A percentile compares a stretch with the other conserved stretches of the same genome.
Evolutionary conservation across 2,113 vertebrate genomes (phyloP).

Genomic region (Axis porcinus): DNA sequence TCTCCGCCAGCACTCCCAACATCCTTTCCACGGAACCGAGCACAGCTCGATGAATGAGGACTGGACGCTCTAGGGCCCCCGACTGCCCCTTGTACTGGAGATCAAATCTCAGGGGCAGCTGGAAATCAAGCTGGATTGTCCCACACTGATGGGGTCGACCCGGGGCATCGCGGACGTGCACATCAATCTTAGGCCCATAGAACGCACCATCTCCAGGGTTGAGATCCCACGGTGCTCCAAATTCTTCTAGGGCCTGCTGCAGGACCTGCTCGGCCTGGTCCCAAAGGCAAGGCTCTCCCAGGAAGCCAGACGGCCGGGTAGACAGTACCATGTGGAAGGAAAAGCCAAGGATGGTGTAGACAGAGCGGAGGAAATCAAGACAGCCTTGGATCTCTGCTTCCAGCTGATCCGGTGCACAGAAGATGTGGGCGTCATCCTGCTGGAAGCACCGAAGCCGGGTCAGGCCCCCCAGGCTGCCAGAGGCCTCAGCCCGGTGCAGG

Average conservation of each 20-base stretch:
- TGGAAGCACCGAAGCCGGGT: constrained; percentile 91
- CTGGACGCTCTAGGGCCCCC: constrained; percentile 77
- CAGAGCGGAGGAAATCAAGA: constrained; percentile 88
- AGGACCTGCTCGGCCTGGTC: constrained; percentile 90
- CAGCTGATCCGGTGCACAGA: constrained; percentile 91
- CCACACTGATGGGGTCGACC: constrained; percentile 92
- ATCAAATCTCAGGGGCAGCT: constrained; percentile 90
- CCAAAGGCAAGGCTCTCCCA: constrained; percentile 90
- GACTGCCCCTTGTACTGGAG: constrained; percentile 84
- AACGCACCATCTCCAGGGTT: constrained; percentile 92
- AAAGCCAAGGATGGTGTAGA: constrained; percentile 91
- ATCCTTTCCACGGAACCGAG: constrained; percentile 93
- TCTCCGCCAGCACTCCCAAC: constrained; percentile 91
- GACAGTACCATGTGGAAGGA: constrained; percentile 90
- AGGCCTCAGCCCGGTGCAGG: constrained; percentile 91
- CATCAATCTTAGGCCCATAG: constrained; percentile 96
- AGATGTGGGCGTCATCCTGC: constrained; percentile 94
- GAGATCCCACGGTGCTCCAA: constrained; percentile 89
- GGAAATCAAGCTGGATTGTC: constrained; percentile 95
- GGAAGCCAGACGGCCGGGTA: constrained; percentile 86
- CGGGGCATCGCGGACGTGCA: constrained; percentile 88
- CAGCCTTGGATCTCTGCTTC: constrained; percentile 88
- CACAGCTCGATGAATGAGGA: constrained; percentile 93
- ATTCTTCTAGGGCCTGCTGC: constrained; percentile 86
- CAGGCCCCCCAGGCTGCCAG: constrained; percentile 87